Evolutionary conservation across 2,113 vertebrate genomes (phyloP).

Genomic region (Gadus macrocephalus): DNA sequence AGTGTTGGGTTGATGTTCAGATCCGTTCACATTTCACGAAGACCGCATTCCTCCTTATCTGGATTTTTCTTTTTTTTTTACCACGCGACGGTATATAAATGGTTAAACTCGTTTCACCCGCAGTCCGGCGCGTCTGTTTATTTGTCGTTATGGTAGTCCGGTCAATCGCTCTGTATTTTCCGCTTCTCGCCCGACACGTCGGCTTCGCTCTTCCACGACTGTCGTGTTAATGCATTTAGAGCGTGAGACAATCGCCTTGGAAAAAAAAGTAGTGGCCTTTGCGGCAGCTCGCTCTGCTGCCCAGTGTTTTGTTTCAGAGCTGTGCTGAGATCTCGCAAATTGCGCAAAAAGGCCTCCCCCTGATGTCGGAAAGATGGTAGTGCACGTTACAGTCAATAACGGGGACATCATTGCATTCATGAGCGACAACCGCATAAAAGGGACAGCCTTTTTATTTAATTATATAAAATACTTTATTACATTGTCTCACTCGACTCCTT

Average conservation of each 20-base stretch:
- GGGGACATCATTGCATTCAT: not conserved
- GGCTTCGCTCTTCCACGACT: not conserved
- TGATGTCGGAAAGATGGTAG: slow-evolving; percentile 22
- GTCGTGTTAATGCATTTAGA: slow-evolving; percentile 22
- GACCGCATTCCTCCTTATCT: slow-evolving; percentile 3
- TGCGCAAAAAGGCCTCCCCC: slow-evolving; percentile 48
- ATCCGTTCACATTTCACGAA: slow-evolving; percentile 41
- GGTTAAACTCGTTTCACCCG: slow-evolving; percentile 50
- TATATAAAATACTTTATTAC: too few species aligned
- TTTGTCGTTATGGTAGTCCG: not conserved
- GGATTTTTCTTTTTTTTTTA: not conserved
- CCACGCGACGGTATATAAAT: slow-evolving; percentile 6
- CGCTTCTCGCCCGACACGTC: not conserved
- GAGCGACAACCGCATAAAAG: not conserved
- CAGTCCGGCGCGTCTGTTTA: slow-evolving; percentile 11
- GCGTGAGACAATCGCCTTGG: slow-evolving; percentile 48
- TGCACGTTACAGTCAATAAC: slow-evolving; percentile 15
- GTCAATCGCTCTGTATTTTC: too few species aligned
- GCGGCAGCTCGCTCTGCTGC: slow-evolving; percentile 44
- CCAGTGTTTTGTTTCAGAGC: not conserved
- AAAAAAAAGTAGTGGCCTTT: slow-evolving; percentile 55
- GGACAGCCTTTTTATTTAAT: too few species aligned
- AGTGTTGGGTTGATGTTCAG: slow-evolving; percentile 11
- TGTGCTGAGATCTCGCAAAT: slow-evolving; percentile 3
- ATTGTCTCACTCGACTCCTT: too few species aligned